Percentiles rank a stretch among this genome's conserved stretches.
Evolutionary conservation across 1,140 invertebrate species (phyloP).

Genomic region (Caenorhabditis latens): DNA sequence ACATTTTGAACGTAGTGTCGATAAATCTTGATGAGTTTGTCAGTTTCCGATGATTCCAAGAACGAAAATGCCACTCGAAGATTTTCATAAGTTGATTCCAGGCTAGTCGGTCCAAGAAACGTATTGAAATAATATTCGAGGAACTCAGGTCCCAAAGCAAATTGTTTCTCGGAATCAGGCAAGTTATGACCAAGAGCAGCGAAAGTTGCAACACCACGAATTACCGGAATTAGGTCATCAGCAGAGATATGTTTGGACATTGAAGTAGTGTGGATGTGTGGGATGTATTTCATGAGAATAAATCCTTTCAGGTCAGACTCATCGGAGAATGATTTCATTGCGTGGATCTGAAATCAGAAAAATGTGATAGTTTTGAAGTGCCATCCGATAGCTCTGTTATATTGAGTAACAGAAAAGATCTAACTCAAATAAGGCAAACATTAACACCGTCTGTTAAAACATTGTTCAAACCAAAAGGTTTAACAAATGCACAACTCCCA

Average conservation of each 20-base stretch:
- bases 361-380: neutral
- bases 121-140: slow-evolving; percentile 14
- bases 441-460: no score
- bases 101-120: neutral
- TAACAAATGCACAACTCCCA: no score
- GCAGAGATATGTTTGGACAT: neutral
- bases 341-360: neutral
- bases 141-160: neutral
- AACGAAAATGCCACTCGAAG: neutral
- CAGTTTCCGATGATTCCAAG: neutral
- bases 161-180: neutral
- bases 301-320: slow-evolving; percentile 25
- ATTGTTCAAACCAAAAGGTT: no score
- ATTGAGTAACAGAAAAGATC: no score
- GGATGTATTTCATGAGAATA: slow-evolving; percentile 49
- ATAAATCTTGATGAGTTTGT: neutral
- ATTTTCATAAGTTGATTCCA: neutral
- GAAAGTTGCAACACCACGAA: neutral
- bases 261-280: neutral
- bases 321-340: neutral
- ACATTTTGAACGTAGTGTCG: neutral
- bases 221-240: slow-evolving; percentile 1
- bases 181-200: neutral
- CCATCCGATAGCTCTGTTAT: no score
- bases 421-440: no score